Base-by-base conservation (phyloP, 2,113 vertebrate genomes). In the Camarhynchus parvulus region DNA sequence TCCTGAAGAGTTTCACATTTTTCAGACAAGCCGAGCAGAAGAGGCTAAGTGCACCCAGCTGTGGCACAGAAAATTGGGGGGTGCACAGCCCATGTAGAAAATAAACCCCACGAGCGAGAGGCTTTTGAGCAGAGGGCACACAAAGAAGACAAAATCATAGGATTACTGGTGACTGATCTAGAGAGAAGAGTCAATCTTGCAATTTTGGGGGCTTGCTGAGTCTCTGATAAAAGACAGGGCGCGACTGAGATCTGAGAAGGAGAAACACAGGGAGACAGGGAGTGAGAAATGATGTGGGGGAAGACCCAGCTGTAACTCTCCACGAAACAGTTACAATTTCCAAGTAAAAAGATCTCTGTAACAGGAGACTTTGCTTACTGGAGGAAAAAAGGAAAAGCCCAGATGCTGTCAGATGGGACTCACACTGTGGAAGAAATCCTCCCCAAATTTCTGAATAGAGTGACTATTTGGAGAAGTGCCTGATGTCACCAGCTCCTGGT, bases 1-100 rank as follows among this genome's bases (percentile, higher is more conserved):
- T 92, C 68, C 86, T 90, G 83, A 87, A 90, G 88, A 81, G 61
- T 81, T 90, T 92, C 89, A 59, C 61, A 78, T 90, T 78, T 96
- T 59, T 75, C 80, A 87, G 73, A 79, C 89, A 84, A 95, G 76
- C 90, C 91, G 89, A 90, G 86, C 44, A 7, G 80, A 93, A 96
- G 92, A 86, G 49, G 44, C 64, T 86, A 70, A 95, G 94, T 59
- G 91, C 80, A 81, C 56, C 91, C 92, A 92, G 56, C 89, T 89
- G 83, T 70, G 87, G 39, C 47, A 81, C 30, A 83, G 92, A 89
- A 90, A 93, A 96, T 6, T 92, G 61, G 47, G 90, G 59, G 64
- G 55, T 81, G 73, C 83, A 78, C 76, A 86, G 80, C 46, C 80
- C 64, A 24, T 46, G 64, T n/a, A 83, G 90, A 73, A 92, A 78